Evolutionary conservation across 2,113 vertebrate species (phyloP), one percentile per base, ranked within the genome.

Genomic region (Chamaea fasciata): DNA sequence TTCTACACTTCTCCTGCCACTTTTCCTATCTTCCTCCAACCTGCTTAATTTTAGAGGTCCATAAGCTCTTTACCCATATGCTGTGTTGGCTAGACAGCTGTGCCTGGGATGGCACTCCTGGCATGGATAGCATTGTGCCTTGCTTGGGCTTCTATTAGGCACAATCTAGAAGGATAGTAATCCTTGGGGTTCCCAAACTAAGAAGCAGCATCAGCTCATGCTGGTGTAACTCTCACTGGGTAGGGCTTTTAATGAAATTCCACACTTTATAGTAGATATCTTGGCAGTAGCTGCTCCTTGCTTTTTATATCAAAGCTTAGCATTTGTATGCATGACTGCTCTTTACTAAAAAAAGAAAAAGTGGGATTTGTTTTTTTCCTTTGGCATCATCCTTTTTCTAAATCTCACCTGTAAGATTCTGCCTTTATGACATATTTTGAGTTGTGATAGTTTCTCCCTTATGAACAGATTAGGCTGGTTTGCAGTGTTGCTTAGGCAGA

Each of bases 201-300:
- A 76, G 26, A 49, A 50, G 28, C 39, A 68, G 9, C 10, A 8
- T 90, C 22, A n/a, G 39, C 13, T 59, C 44, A 27, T 57, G 37
- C 21, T 13, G 5, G 4, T 21, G 21, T 44, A 44, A 50, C 41
- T 94, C 56, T 1, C 0, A 9, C 33, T 52, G 33, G 22, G 11
- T 70, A 37, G 68, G 20, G 15, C 62, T 83, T 89, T 83, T 39
- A 47, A 47, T 4, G 26, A 90, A 76, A 70, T 47, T 28, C 3
- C 4, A 0, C 56, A 4, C 10, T n/a, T 73, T 39, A 3, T 35
- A 47, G 26, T 21, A 35, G 15, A 2, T 79, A 13, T 1, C 41
- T 62, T 67, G 52, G 37, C 47, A 67, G n/a, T 49, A 63, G 39
- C n/a, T 68, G 11, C 31, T 87, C 4, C 31, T 80, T 70, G 37